These are phyloP conservation scores for Lucilia cuprina DNA, from an alignment of 1,140 invertebrate genomes.

Conservation along the genomic window DNA sequence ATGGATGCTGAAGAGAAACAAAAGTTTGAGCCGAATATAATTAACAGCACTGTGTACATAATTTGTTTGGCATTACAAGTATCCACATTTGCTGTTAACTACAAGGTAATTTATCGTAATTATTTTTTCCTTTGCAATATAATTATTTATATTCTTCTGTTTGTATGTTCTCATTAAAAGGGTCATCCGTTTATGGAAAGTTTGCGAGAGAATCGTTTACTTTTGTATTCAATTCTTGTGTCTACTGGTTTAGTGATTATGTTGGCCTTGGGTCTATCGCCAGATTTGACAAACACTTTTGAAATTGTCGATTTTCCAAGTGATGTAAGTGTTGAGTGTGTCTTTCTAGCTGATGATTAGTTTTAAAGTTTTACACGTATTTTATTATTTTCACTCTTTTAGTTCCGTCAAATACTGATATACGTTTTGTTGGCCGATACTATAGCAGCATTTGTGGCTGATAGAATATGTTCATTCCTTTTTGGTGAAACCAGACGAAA, in stretches of 20 bases:
- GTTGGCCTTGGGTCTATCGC: slow-evolving; percentile 78
- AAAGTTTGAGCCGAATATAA: slow-evolving; percentile 89
- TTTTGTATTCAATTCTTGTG: slow-evolving; percentile 87
- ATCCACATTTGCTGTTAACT: slow-evolving; percentile 98
- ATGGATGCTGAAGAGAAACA: slow-evolving; percentile 74
- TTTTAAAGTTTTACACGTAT: slow-evolving; percentile 31
- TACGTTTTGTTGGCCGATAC: slow-evolving; percentile 83
- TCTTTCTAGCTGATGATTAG: neutral
- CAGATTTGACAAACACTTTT: slow-evolving; percentile 81
- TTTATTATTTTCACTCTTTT: slow-evolving; percentile 62
- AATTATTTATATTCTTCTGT: neutral
- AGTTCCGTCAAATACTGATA: slow-evolving; percentile 87
- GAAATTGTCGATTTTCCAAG: slow-evolving; percentile 88
- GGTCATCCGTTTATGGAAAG: slow-evolving; percentile 99
- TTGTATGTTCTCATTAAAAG: slow-evolving; percentile 65
- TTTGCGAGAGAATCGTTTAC: slow-evolving; percentile 86
- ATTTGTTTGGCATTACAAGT: slow-evolving; percentile 97
- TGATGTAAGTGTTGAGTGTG: slow-evolving; percentile 71
- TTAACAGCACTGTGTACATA: slow-evolving; percentile 98
- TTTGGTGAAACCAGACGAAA: slow-evolving; percentile 71
- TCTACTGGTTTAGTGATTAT: slow-evolving; percentile 77
- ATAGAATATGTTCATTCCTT: slow-evolving; percentile 85
- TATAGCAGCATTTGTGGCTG: slow-evolving; percentile 80
- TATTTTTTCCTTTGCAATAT: slow-evolving; percentile 5
- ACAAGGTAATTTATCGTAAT: slow-evolving; percentile 76